Evolutionary conservation across 2,888 invertebrate species (phyloP), one percentile per base, ranked within the genome.

Genomic region (Thalpophila matura): DNA sequence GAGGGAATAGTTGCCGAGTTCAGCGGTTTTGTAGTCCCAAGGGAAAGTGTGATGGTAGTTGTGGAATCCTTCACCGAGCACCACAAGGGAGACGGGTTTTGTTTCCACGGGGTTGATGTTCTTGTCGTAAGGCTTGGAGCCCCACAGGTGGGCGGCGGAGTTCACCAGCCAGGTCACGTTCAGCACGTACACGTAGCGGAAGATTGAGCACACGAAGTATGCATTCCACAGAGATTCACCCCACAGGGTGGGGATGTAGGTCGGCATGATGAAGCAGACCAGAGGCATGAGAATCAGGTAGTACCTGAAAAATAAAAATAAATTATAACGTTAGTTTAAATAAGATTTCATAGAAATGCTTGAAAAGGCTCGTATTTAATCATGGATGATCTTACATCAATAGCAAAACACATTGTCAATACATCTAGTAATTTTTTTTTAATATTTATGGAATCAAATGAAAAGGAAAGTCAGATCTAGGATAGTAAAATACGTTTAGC

Each of bases 111-210:
- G 97, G 83, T 96, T 97, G 81, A 98, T 96, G 90, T 91, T 88
- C 95, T 95, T 96, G 87, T 98, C 97, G 83, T 97, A 97, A 18
- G 97, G 97, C 80, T 96, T 96, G 77, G 93, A 92, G 53, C 97
- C 97, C 94, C 96, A 97, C 82, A 96, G 95, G 90, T 98, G 98
- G 10, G 98, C 98, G 0, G 97, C 97, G 68, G 98, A 98, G 94
- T 99, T 99, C 35, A 98, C 98, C 61, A 98, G 93, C 98, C 98
- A 99, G 3, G 98, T 98, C 57, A 96, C 96, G 89, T 99, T 97
- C 55, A 99, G 95, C 1, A 97, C 96, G 83, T 97, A 96, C 29
- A 96, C 96, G 92, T 98, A 98, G 51, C 98, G 96, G 87, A 98
- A 96, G 81, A 97, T 95, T 18, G 96, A 96, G 74, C 95, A 96